These are phyloP conservation scores for Trachymyrmex cornetzi DNA, from an alignment of 1,140 invertebrate species.

Conservation along the genomic window DNA sequence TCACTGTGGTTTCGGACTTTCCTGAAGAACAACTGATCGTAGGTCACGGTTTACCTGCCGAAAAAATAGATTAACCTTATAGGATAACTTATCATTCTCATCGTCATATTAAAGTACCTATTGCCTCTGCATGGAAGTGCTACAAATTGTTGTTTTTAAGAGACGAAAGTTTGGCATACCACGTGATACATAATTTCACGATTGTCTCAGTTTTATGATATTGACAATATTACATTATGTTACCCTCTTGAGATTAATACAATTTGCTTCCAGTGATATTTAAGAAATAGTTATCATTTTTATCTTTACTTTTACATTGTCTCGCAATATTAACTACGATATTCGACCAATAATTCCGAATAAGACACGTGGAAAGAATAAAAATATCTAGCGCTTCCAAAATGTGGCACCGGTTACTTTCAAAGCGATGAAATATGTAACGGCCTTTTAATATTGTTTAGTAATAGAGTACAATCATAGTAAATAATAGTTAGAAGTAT, in stretches of 20 bases:
- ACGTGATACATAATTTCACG: slow-evolving; percentile 15
- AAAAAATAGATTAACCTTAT: slow-evolving; percentile 83
- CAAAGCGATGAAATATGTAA: slow-evolving; percentile 78
- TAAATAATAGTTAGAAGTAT: slow-evolving; percentile 76
- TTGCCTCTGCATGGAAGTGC: slow-evolving; percentile 79
- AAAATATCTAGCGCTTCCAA: slow-evolving; percentile 73
- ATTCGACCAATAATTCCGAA: slow-evolving; percentile 5
- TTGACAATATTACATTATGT: slow-evolving; percentile 24
- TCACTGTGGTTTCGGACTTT: slow-evolving; percentile 95
- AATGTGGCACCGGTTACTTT: slow-evolving; percentile 77
- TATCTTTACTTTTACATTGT: slow-evolving; percentile 31
- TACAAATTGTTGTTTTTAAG: slow-evolving; percentile 62
- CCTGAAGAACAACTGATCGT: slow-evolving; percentile 93
- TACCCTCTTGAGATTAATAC: slow-evolving; percentile 4
- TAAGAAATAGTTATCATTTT: slow-evolving; percentile 2
- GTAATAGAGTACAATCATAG: slow-evolving; percentile 74
- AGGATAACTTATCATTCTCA: slow-evolving; percentile 76
- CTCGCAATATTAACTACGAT: background rate
- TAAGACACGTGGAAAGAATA: slow-evolving; percentile 26
- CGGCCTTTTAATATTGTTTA: slow-evolving; percentile 79
- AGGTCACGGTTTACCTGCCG: slow-evolving; percentile 86
- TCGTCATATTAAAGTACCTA: slow-evolving; percentile 83
- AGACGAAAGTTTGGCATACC: slow-evolving; percentile 39
- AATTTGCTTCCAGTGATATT: slow-evolving; percentile 20
- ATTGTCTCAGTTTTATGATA: slow-evolving; percentile 54